A percentile compares a stretch with the other conserved stretches of the same genome.
Conservation (phyloP, 2,888 invertebrate genomes). For the Colostygia pectinataria region DNA sequence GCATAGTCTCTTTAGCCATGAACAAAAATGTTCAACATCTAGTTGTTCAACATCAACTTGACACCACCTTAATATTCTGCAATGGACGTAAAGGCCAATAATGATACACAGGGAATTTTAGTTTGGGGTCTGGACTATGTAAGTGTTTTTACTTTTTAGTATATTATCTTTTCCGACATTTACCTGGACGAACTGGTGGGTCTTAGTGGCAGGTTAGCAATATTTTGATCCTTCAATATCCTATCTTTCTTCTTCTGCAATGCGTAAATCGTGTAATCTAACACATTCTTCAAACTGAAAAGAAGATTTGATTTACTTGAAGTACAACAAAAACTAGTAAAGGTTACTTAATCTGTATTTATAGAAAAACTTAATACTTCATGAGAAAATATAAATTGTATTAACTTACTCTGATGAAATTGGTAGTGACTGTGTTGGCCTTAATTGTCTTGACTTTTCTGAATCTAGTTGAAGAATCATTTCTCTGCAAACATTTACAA, state of each 20-base stretch:
- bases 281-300: slow-evolving; percentile 32
- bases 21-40: too few relatives aligned
- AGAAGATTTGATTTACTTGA: slow-evolving; percentile 2
- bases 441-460: slow-evolving; percentile 69
- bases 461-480: slow-evolving; percentile 64
- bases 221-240: slow-evolving; percentile 31
- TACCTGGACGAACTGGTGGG: slow-evolving; percentile 34
- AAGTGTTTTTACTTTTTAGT: too few relatives aligned
- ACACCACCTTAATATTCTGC: too few relatives aligned
- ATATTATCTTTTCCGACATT: not conserved
- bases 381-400: not conserved
- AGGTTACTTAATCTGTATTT: not conserved
- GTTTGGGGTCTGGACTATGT: too few relatives aligned
- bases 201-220: slow-evolving; percentile 25
- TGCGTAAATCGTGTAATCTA: slow-evolving; percentile 33
- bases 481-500: slow-evolving; percentile 31
- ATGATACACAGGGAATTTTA: too few relatives aligned
- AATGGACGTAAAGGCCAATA: too few relatives aligned
- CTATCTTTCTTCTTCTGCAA: slow-evolving; percentile 31
- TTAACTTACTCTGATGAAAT: slow-evolving; percentile 44
- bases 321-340: not conserved
- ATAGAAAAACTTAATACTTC: not conserved
- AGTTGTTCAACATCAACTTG: too few relatives aligned
- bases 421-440: slow-evolving; percentile 75
- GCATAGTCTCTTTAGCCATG: too few relatives aligned